Conservation (phyloP, 2,797 vertebrate species). For the Xenentodon cancila region DNA sequence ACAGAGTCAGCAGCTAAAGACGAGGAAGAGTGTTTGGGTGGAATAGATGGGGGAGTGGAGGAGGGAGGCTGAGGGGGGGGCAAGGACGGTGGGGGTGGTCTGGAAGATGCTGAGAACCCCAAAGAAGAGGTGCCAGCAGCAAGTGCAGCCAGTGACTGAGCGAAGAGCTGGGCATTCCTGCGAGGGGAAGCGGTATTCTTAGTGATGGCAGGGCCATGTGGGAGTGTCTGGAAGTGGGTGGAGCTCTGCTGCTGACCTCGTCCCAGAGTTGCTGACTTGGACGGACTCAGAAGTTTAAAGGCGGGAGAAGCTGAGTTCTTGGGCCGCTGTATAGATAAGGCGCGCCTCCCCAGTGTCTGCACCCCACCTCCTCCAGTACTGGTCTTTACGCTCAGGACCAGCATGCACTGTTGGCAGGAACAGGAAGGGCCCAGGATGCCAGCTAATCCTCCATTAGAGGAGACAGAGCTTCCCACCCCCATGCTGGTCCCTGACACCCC, state of each 20-base stretch:
- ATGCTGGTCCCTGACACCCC: conserved; percentile 77
- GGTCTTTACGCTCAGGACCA: conserved; percentile 91
- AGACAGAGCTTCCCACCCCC: conserved; percentile 58
- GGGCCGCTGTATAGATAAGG: conserved; percentile 62
- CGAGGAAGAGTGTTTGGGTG: conserved; percentile 49
- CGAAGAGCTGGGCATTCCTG: conserved; percentile 76
- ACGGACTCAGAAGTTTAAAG: conserved; percentile 56
- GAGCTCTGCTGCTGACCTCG: conserved; percentile 64
- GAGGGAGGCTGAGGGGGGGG: conserved; percentile 73
- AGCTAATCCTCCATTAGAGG: conserved; percentile 67
- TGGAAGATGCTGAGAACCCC: conserved; percentile 70
- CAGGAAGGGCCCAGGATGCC: conserved; percentile 79
- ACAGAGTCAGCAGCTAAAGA: conserved; percentile 67
- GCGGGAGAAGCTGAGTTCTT: conserved; percentile 43
- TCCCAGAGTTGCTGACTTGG: conserved; percentile 70
- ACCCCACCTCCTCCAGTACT: conserved; percentile 64
- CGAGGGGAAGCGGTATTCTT: conserved; percentile 67
- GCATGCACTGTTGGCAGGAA: conserved; percentile 92
- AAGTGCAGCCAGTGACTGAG: conserved; percentile 79
- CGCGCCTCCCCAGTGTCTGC: conserved; percentile 68
- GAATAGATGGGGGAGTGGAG: conserved; percentile 63
- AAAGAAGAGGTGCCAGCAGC: conserved; percentile 69
- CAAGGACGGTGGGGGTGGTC: conserved; percentile 74
- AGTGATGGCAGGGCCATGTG: conserved; percentile 79
- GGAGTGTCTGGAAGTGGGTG: conserved; percentile 78